Evolutionary conservation across 2,888 invertebrate species (phyloP), one percentile per base, ranked within the genome.

Genomic region (Dorcus parallelipipedus): DNA sequence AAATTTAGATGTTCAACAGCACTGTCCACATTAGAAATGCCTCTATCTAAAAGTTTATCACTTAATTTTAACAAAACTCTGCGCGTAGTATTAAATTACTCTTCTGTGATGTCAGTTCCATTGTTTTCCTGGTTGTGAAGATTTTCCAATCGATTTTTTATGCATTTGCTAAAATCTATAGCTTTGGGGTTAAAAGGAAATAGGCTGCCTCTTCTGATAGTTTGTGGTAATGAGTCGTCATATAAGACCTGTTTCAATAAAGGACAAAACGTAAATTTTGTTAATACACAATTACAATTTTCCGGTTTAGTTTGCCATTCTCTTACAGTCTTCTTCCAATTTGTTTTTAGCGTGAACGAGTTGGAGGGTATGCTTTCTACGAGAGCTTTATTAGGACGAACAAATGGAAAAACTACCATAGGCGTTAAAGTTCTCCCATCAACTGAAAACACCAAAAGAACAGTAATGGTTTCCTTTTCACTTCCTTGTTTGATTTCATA

Each of bases 381-480:
- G 40, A 61, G 38, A 14, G 47, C 59, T 54, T 54, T 58, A 23
- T 52, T 45, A 14, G 55, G 55, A 23, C 55, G 48, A 39, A 60
- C 48, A 41, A 48, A 58, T 40, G 62, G 64, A 50, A 52, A 64
- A 10, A 64, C 56, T 20, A 64, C 54, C 56, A 54, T 51, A 41
- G 64, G 65, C 50, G 72, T 72, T 3, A 67, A 66, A 23, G 64
- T 62, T 43, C 55, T 59, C 52, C 71, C 71, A 56, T 63, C 57
- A 8, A 71, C 73, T 6, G 69, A 67, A 65, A 74, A 73, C 20
- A 68, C 65, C 42, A 70, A 67, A 61, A 75, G 64, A 39, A 39
- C 39, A 8, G 9, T 39, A 9, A 73, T 64, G 42, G 65, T 68
- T n/a, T 66, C 67, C 58, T 74, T 75, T 38, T 68, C 66, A 39